phyloP scores from a whole-genome alignment of 1,140 invertebrate genomes.

The Drosophila kepulauana region DNA sequence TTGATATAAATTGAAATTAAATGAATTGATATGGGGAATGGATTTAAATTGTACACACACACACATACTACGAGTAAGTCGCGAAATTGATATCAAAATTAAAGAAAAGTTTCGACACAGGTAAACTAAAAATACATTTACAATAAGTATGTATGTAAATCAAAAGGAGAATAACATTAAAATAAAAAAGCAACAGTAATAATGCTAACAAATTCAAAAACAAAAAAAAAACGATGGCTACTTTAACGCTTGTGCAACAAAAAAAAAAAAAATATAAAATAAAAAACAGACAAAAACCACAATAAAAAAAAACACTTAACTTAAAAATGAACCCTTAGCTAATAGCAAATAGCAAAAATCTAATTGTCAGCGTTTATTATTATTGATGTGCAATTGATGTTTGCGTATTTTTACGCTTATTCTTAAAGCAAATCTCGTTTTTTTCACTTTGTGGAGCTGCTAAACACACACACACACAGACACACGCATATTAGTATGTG shows the following conservation, averaged over 20 bases:
- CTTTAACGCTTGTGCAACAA: slow-evolving; percentile 41
- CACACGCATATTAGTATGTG: neutral
- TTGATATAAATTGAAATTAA: slow-evolving; percentile 43
- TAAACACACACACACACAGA: slow-evolving; percentile 1
- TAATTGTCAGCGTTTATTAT: slow-evolving; percentile 81
- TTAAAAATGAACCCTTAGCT: slow-evolving; percentile 58
- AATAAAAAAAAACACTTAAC: slow-evolving; percentile 32
- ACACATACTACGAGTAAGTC: slow-evolving; percentile 21
- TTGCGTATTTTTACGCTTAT: slow-evolving; percentile 54
- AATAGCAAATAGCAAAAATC: slow-evolving; percentile 71
- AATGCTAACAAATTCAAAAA: slow-evolving; percentile 21
- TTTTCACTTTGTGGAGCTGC: slow-evolving; percentile 22
- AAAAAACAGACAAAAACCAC: slow-evolving; percentile 45
- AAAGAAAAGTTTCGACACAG: slow-evolving; percentile 66
- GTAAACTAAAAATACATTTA: slow-evolving; percentile 70
- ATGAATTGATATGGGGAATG: slow-evolving; percentile 35
- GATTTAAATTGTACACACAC: slow-evolving; percentile 32
- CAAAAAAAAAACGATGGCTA: slow-evolving; percentile 19
- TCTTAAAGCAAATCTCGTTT: slow-evolving; percentile 48
- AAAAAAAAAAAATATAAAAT: slow-evolving; percentile 21
- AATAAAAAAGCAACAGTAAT: slow-evolving; percentile 18
- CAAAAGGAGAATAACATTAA: slow-evolving; percentile 48
- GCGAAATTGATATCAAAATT: slow-evolving; percentile 61
- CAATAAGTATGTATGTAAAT: slow-evolving; percentile 58
- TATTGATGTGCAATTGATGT: slow-evolving; percentile 72